Evolutionary conservation across 1,140 invertebrate genomes (phyloP).

Genomic region (Drosophila arawakana): DNA sequence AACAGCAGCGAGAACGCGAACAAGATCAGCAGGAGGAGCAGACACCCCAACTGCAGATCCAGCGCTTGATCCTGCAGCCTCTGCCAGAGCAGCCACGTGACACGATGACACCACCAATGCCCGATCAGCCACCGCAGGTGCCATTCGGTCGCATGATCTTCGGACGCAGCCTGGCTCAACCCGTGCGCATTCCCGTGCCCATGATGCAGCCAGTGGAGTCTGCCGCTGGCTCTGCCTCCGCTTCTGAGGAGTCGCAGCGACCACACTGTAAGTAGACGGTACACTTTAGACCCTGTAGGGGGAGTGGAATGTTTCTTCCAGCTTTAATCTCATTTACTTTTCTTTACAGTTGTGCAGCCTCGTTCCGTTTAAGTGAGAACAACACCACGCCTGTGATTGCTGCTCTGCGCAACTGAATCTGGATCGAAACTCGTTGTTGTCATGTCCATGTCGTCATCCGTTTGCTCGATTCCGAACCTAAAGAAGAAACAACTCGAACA

Average conservation of each 20-base stretch:
- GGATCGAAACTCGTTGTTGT: slow-evolving; percentile 65
- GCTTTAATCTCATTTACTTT: no score
- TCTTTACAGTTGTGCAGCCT: slow-evolving; percentile 87
- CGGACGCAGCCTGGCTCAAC: slow-evolving; percentile 84
- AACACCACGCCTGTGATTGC: slow-evolving; percentile 88
- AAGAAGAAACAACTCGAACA: slow-evolving; percentile 1
- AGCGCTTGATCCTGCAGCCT: slow-evolving; percentile 79
- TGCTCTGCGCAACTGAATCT: slow-evolving; percentile 65
- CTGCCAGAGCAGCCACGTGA: slow-evolving; percentile 83
- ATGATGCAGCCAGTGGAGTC: slow-evolving; percentile 85
- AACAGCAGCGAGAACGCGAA: slow-evolving; percentile 44
- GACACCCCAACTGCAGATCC: slow-evolving; percentile 66
- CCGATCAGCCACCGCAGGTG: slow-evolving; percentile 73
- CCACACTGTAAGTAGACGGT: slow-evolving; percentile 86
- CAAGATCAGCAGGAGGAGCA: slow-evolving; percentile 68
- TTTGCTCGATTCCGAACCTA: slow-evolving; percentile 49
- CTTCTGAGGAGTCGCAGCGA: slow-evolving; percentile 85
- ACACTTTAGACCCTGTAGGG: no score
- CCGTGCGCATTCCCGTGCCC: slow-evolving; percentile 86
- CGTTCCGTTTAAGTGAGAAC: slow-evolving; percentile 86
- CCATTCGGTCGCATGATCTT: slow-evolving; percentile 85
- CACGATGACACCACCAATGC: slow-evolving; percentile 83
- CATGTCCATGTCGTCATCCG: slow-evolving; percentile 32
- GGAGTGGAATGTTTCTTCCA: no score
- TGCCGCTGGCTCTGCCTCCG: slow-evolving; percentile 60